Evolutionary conservation across 2,888 invertebrate genomes (phyloP), one percentile per base, ranked within the genome.

Genomic region (Dicycla oo): DNA sequence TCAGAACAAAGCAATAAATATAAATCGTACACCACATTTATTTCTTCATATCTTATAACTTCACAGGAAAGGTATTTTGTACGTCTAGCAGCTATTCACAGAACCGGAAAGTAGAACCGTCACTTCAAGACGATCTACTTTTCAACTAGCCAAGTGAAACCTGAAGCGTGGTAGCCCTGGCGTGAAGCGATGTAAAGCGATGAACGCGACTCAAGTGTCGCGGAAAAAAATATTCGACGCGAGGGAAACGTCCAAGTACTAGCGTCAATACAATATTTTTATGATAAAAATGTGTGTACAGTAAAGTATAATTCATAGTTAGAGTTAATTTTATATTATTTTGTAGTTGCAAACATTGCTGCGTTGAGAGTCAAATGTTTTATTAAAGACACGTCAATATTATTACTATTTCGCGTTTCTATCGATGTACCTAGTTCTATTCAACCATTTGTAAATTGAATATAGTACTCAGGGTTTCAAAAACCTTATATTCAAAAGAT

Each of bases 201-300:
- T 72, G 69, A 73, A 72, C 67, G 57, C 67, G 73, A 58, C 65
- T 66, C 72, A 51, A 78, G 70, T 49, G 71, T 78, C 73, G 65
- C 66, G 75, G 73, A 82, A 81, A 75, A 81, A 83, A 81, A 75
- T 78, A 73, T 75, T 81, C 69, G 84, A 78, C 71, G 67, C 65
- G 53, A 67, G 69, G 77, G 74, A 85, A 72, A 53, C 60, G 72
- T 56, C 3, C 60, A 40, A 45, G 34, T 77, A 47, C n/a, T 53
- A 43, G 49, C 60, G 23, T 40, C 56, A 47, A 66, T 73, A 30
- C 43, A 23, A 56, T 77, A 64, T 60, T 61, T 47, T 73, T 65
- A 34, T 53, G 30, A 56, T 10, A 70, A 20, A 69, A 26, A 70
- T 70, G 26, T 54, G 43, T 34, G 47, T 3, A n/a, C n/a, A 26